phyloP scores from a whole-genome alignment of 2,113 vertebrate genomes.

The Catagonus wagneri region DNA sequence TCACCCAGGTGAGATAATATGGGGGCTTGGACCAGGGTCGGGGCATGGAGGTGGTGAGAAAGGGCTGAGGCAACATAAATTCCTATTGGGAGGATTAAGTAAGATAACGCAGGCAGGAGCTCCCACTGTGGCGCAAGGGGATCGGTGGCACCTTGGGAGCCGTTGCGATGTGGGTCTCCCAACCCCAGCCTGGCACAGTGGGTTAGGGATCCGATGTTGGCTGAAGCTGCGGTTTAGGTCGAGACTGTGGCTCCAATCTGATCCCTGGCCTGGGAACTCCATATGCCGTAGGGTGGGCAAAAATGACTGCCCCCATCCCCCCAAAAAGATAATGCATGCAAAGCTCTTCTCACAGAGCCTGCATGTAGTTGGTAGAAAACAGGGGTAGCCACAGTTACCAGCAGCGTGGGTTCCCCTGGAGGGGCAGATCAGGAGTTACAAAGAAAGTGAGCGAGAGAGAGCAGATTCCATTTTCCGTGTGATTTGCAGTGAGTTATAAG shows the following conservation, averaged over 20 bases:
- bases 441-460: neutral
- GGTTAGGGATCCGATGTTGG: no score
- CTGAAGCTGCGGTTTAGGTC: no score
- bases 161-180: no score
- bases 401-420: neutral
- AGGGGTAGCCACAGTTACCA: neutral
- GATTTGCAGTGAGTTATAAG: neutral
- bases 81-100: neutral
- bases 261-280: no score
- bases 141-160: no score
- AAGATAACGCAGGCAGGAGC: neutral
- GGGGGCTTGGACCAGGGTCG: neutral
- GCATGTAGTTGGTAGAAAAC: neutral
- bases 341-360: neutral
- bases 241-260: no score
- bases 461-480: neutral
- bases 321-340: neutral
- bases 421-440: neutral
- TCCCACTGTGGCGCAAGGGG: no score
- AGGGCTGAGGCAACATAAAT: neutral
- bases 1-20: neutral
- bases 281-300: no score
- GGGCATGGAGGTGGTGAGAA: neutral
- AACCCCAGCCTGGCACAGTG: no score
- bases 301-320: no score